phyloP scores from a whole-genome alignment of 2,888 invertebrate species.

The Lobophora halterata region DNA sequence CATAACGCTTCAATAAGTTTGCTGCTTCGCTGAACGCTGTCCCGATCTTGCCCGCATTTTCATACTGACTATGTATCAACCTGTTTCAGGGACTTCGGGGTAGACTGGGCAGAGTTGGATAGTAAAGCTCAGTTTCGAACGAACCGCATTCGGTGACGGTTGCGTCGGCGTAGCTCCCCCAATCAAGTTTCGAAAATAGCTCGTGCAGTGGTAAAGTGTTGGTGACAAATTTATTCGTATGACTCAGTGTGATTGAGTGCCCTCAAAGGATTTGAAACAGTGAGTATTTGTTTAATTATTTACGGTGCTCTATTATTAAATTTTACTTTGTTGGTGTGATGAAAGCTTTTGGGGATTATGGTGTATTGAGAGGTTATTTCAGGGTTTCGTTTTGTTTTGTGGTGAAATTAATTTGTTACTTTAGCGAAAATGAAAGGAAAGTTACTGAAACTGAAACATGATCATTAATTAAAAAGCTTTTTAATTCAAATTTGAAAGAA shows the following conservation, averaged over 20 bases:
- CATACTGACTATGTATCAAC: too few species aligned
- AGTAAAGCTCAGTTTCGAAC: slow-evolving; percentile 46
- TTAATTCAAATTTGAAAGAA: too few species aligned
- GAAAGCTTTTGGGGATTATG: slow-evolving; percentile 16
- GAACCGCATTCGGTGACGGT: slow-evolving; percentile 42
- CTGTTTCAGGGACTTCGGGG: too few species aligned
- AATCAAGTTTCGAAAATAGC: slow-evolving; percentile 56
- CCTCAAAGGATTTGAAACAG: slow-evolving; percentile 19
- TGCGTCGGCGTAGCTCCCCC: slow-evolving; percentile 37
- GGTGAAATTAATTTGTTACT: too few species aligned
- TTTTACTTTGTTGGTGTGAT: slow-evolving; percentile 4
- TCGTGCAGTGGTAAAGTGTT: slow-evolving; percentile 36
- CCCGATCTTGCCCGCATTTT: slow-evolving; percentile 50
- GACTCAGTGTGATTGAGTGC: slow-evolving; percentile 21
- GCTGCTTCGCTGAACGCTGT: slow-evolving; percentile 53
- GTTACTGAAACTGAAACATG: too few species aligned
- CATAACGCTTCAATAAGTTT: slow-evolving; percentile 59
- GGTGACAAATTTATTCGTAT: slow-evolving; percentile 23
- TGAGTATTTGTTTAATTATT: slow-evolving; percentile 14
- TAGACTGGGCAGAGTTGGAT: slow-evolving; percentile 4
- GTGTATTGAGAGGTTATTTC: slow-evolving; percentile 15
- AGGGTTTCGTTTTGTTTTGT: slow-evolving; percentile 4
- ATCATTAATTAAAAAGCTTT: too few species aligned
- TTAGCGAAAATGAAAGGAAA: too few species aligned
- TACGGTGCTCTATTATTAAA: background rate